phyloP scores from a whole-genome alignment of 2,797 vertebrate species.

The Podarcis siculus region DNA sequence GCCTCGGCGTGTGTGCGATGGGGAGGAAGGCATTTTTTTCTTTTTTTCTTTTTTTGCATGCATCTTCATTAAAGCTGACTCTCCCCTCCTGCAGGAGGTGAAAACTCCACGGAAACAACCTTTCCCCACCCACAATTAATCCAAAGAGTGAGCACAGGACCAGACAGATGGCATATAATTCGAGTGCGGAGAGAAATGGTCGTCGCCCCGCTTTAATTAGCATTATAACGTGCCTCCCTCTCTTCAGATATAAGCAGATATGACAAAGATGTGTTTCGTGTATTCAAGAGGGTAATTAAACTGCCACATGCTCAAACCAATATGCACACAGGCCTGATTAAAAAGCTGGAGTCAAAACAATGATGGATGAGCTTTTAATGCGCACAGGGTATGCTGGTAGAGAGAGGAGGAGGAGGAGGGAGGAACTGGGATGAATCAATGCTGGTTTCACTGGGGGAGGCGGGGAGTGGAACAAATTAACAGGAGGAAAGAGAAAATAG shows the following conservation, averaged over 20 bases:
- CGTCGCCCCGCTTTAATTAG: constrained; percentile 76
- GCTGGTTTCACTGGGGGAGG: background rate
- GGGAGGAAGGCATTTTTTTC: constrained; percentile 17
- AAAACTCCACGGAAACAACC: constrained; percentile 65
- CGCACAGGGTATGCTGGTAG: constrained; percentile 25
- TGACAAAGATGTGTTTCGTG: constrained; percentile 75
- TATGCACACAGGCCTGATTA: constrained; percentile 75
- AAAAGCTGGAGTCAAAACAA: constrained; percentile 72
- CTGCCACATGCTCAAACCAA: constrained; percentile 75
- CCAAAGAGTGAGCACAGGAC: constrained; percentile 62
- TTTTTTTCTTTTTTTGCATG: constrained; percentile 6
- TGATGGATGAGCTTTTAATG: constrained; percentile 73
- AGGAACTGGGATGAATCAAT: constrained; percentile 47
- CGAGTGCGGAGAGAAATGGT: constrained; percentile 68
- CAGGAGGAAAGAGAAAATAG: constrained; percentile 13
- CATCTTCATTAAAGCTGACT: constrained; percentile 65
- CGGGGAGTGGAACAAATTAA: constrained; percentile 18
- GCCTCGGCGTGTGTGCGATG: background rate
- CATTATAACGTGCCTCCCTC: constrained; percentile 64
- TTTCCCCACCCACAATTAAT: constrained; percentile 72
- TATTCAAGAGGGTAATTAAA: constrained; percentile 79
- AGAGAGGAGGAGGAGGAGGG: constrained; percentile 31
- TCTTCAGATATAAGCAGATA: constrained; percentile 77
- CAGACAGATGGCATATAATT: constrained; percentile 74
- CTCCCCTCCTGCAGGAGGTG: constrained; percentile 54